Percentiles rank a stretch among this genome's conserved stretches.
Conservation (phyloP, 2,888 invertebrate species). For the Leptinotarsa tumamoca region DNA sequence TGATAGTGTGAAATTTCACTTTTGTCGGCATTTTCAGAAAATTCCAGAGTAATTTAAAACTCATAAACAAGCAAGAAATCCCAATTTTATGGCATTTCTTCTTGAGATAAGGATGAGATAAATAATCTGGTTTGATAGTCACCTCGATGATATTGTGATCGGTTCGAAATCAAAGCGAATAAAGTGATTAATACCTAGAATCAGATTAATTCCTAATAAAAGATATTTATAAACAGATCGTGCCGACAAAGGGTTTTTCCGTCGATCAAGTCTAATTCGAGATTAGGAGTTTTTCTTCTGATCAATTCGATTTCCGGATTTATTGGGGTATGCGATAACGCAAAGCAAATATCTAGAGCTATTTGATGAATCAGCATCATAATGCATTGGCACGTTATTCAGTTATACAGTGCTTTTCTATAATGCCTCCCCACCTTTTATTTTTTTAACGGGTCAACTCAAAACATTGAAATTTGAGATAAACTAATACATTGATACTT, state of each 20-base stretch:
- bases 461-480: too few species aligned
- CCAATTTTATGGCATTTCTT: background rate
- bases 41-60: too few species aligned
- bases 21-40: too few species aligned
- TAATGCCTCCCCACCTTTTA: too few species aligned
- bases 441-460: too few species aligned
- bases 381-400: background rate
- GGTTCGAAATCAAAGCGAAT: constrained; percentile 19
- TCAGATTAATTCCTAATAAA: background rate
- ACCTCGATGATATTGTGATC: background rate
- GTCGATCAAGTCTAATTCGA: background rate
- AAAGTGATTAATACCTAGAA: constrained; percentile 1
- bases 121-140: constrained; percentile 2
- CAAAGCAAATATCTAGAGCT: background rate
- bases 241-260: constrained; percentile 9
- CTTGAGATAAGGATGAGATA: background rate
- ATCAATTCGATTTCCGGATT: constrained; percentile 18
- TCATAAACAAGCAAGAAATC: background rate
- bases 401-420: too few species aligned
- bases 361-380: background rate
- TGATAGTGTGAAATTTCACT: too few species aligned
- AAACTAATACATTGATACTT: too few species aligned
- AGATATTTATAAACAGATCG: background rate
- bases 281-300: background rate
- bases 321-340: background rate